Base-by-base conservation (phyloP, 2,113 vertebrate genomes). In the Sapajus apella region DNA sequence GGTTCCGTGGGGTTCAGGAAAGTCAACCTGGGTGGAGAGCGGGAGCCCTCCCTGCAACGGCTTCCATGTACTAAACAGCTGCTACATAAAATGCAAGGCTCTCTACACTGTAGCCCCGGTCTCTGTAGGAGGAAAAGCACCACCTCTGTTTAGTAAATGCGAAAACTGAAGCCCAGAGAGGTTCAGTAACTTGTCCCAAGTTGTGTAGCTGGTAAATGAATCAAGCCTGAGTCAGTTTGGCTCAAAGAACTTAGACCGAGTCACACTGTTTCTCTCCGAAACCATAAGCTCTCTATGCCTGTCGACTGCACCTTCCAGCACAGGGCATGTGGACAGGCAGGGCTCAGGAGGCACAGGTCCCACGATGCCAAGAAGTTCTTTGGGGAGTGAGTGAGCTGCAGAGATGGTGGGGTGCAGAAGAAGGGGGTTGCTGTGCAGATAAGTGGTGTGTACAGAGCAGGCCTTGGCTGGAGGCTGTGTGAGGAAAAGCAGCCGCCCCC, bases 281-380 rank as follows among this genome's bases (percentile, higher is more conserved):
- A 37, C 1, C 4, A 81, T 1, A 27, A 14, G 21, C 6, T 68
- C 30, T 68, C 3, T 1, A 16, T 40, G 40, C 35, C 23, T 75
- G 72, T 66, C 83, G 76, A 40, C n/a, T 11, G 32, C 8, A 23
- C 16, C 32, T 6, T 47, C 40, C 14, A 21, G 37, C n/a, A 37
- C 45, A 52, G 76, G 35, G 9, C 5, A 5, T 27, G 3, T 8
- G 12, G 10, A 50, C 30, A 90, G 12, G 61, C 56, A 25, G 32
- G 17, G 35, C 21, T 79, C 58, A 17, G 50, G 14, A 16, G 5
- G 25, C 11, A 17, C 16, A 70, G 45, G 45, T 16, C 20, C 8
- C 77, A 21, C 1, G 2, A 8, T 21, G 5, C 10, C 25, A 13
- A 30, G 58, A 0, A 0, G 8, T 61, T 85, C 64, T 88, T 30